A percentile compares a stretch with the other conserved stretches of the same genome.
These are phyloP conservation scores for Drosophila mettleri DNA, from an alignment of 2,888 invertebrate genomes.

Conservation along the genomic window DNA sequence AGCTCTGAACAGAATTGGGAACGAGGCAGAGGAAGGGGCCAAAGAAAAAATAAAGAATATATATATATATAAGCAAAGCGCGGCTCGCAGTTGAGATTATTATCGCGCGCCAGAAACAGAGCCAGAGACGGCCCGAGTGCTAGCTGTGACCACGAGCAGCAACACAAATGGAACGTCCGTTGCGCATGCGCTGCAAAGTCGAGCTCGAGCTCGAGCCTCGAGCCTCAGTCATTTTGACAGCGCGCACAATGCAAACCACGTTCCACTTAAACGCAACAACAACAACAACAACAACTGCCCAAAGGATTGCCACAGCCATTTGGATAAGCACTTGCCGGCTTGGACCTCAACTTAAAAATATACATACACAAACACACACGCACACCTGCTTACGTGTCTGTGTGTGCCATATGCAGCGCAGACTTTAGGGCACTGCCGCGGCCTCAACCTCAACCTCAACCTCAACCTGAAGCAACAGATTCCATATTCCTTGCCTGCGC, in stretches of 20 bases:
- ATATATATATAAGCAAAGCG: constrained; percentile 31
- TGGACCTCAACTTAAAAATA: constrained; percentile 33
- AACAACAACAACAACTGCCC: constrained; percentile 55
- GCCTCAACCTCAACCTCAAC: constrained; percentile 59
- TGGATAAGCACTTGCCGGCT: constrained; percentile 76
- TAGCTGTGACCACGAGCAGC: constrained; percentile 27
- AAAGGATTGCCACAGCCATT: constrained; percentile 77
- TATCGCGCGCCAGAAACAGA: constrained; percentile 82
- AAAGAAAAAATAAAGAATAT: constrained; percentile 4
- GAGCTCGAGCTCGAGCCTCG: constrained; percentile 42
- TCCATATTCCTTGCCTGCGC: constrained; percentile 25
- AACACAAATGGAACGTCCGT: constrained; percentile 42
- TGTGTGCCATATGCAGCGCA: constrained; percentile 59
- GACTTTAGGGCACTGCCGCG: constrained; percentile 76
- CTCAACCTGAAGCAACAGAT: constrained; percentile 16
- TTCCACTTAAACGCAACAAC: constrained; percentile 75
- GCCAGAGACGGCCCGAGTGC: constrained; percentile 26
- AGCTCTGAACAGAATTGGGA: constrained; percentile 31
- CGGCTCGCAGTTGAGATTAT: constrained; percentile 77
- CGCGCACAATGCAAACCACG: constrained; percentile 79
- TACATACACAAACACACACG: constrained; percentile 9
- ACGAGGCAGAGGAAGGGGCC: constrained; percentile 1
- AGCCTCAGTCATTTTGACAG: constrained; percentile 82
- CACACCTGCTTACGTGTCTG: constrained; percentile 17
- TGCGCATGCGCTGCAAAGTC: constrained; percentile 68